Conservation (phyloP, 2,797 vertebrate species). For the Valencia hispanica region DNA sequence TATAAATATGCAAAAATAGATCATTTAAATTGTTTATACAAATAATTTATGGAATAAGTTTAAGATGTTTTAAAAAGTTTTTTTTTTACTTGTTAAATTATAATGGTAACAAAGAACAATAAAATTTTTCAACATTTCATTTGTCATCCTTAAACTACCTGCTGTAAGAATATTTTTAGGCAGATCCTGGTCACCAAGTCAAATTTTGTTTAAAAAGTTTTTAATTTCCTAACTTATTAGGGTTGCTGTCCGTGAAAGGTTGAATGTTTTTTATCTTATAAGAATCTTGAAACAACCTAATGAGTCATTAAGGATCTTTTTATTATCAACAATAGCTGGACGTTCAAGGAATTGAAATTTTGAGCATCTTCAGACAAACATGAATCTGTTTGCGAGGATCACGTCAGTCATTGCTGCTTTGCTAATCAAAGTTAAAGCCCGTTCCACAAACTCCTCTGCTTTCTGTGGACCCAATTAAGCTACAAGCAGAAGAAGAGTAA, state of each 20-base stretch:
- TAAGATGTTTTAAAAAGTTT: neutral
- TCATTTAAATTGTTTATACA: neutral
- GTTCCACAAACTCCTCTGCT: neutral
- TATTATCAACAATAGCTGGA: neutral
- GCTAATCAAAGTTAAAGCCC: constrained; percentile 10
- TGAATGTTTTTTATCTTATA: neutral
- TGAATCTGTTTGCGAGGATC: neutral
- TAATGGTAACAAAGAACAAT: neutral
- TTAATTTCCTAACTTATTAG: neutral
- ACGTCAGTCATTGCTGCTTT: neutral
- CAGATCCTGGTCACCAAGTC: neutral
- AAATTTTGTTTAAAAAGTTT: neutral
- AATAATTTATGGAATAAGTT: neutral
- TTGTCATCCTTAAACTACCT: neutral
- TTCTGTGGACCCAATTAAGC: constrained; percentile 19
- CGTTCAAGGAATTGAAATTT: neutral
- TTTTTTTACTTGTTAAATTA: neutral
- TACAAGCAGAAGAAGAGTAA: neutral
- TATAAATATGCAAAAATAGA: neutral
- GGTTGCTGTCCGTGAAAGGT: neutral
- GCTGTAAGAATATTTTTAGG: neutral
- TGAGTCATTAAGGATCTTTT: neutral
- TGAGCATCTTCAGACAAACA: neutral
- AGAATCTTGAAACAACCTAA: neutral
- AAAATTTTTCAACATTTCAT: too few species aligned